Conservation (phyloP, 1,140 invertebrate genomes). For the Hydropsyche tenuis region DNA sequence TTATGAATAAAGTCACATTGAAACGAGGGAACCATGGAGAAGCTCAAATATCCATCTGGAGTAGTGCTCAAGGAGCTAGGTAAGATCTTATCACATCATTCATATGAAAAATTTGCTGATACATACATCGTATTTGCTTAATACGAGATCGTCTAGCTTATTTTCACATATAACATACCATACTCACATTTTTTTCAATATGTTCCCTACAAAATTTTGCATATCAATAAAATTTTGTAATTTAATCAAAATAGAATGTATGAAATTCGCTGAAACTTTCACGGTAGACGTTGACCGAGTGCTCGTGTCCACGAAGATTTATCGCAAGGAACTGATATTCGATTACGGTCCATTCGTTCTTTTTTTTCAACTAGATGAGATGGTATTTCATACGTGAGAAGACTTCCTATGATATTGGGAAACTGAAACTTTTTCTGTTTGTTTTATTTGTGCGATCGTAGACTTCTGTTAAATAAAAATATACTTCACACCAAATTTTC, state of each 20-base stretch:
- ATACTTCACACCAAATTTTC: no score
- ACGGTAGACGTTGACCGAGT: neutral
- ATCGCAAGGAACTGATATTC: neutral
- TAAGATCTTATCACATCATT: constrained; percentile 14
- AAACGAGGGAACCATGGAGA: constrained; percentile 7
- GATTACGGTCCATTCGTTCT: constrained; percentile 2
- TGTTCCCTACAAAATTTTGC: no score
- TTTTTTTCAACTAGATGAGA: constrained; percentile 2
- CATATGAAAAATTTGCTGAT: neutral
- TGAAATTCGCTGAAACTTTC: no score
- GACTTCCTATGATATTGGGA: no score
- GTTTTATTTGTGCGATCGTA: no score
- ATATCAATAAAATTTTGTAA: no score
- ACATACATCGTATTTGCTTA: neutral
- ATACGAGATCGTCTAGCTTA: neutral
- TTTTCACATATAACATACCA: no score
- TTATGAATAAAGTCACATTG: neutral
- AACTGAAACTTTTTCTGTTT: no score
- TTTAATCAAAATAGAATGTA: no score
- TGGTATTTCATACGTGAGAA: no score
- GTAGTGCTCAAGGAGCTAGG: constrained; percentile 22
- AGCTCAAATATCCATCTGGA: constrained; percentile 16
- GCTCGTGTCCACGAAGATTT: neutral
- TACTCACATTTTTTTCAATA: no score
- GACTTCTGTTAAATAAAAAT: no score